Evolutionary conservation across 2,797 vertebrate genomes (phyloP).

Genomic region (Pseudotriccus pelzelni): DNA sequence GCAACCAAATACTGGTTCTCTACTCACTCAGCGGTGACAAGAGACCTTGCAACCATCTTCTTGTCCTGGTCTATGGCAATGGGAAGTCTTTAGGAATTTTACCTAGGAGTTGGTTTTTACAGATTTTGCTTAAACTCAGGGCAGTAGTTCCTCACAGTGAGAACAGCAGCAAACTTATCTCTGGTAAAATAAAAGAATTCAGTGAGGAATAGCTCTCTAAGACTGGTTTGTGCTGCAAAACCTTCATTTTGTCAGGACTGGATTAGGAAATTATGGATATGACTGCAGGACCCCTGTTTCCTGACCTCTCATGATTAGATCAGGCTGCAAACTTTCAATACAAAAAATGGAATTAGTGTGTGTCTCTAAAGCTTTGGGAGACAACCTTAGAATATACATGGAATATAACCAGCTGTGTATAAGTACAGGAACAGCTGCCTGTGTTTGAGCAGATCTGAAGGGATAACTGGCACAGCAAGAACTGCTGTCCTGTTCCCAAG

Average conservation of each 20-base stretch:
- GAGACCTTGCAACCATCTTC: background rate
- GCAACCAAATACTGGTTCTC: background rate
- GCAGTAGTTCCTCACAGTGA: background rate
- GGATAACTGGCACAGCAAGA: background rate
- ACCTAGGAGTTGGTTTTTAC: background rate
- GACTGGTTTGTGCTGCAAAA: background rate
- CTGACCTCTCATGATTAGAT: background rate
- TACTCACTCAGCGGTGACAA: background rate
- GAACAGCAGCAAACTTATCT: background rate
- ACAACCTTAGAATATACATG: background rate
- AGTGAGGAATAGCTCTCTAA: background rate
- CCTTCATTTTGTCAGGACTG: background rate
- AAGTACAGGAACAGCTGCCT: background rate
- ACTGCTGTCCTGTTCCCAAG: background rate
- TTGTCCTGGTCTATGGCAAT: background rate
- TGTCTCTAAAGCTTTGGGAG: background rate
- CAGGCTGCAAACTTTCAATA: background rate
- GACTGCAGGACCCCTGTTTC: background rate
- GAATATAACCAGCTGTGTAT: background rate
- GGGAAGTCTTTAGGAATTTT: background rate
- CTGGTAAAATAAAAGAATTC: background rate
- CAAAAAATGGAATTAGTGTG: background rate
- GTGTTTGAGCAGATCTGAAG: background rate
- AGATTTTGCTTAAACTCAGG: background rate
- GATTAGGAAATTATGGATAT: background rate